A percentile compares a stretch with the other conserved stretches of the same genome.
These are phyloP conservation scores for Tridacna crocea DNA, from an alignment of 2,888 invertebrate genomes.

Conservation along the genomic window DNA sequence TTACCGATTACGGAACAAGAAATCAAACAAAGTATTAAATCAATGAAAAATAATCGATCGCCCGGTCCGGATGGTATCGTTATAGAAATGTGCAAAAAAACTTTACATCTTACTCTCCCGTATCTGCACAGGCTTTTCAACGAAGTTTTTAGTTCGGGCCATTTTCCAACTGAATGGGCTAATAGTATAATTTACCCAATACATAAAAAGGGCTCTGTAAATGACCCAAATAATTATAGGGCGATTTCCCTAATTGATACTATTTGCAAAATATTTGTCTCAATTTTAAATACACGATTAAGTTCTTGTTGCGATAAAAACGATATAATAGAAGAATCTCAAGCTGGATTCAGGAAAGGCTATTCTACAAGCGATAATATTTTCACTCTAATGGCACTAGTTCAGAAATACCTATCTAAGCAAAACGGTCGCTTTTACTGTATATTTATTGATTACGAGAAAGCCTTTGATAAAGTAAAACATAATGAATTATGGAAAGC, in stretches of 20 bases:
- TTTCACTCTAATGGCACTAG: conserved; percentile 30
- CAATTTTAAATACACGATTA: conserved; percentile 20
- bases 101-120: conserved; percentile 3
- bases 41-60: conserved; percentile 18
- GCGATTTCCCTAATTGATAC: conserved; percentile 32
- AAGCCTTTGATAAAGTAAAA: conserved; percentile 37
- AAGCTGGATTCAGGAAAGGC: conserved; percentile 37
- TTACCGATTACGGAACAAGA: conserved; percentile 14
- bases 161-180: conserved; percentile 29
- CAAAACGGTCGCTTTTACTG: conserved; percentile 35
- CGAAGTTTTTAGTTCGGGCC: conserved; percentile 13
- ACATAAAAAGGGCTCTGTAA: conserved; percentile 32
- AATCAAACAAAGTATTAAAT: conserved; percentile 22
- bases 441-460: conserved; percentile 34
- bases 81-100: conserved; percentile 30
- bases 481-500: conserved; percentile 28
- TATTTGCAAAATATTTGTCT: conserved; percentile 34
- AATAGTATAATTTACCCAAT: conserved; percentile 33
- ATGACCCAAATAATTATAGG: conserved; percentile 36
- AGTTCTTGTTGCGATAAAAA: conserved; percentile 28
- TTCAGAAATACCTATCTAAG: conserved; percentile 39
- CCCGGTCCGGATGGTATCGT: conserved; percentile 31
- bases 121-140: conserved; percentile 35
- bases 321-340: conserved; percentile 34
- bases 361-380: conserved; percentile 43